Evolutionary conservation across 2,797 vertebrate species (phyloP).

Genomic region (Threskiornis aethiopicus): DNA sequence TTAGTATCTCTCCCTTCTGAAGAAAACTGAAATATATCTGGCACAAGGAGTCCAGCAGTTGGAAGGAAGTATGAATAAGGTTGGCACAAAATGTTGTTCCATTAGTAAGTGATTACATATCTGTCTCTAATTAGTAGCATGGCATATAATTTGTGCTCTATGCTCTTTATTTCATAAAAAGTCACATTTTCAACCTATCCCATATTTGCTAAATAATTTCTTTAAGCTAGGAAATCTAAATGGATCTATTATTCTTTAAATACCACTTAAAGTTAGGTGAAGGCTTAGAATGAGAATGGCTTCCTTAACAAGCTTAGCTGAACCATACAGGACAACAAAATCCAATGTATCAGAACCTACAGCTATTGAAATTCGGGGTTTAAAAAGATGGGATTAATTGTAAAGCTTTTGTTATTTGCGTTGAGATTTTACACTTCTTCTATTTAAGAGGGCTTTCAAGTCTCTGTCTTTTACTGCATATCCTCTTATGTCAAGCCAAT

Average conservation of each 20-base stretch:
- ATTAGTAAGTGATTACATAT: constrained; percentile 33
- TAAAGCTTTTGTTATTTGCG: constrained; percentile 41
- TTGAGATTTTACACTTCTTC: constrained; percentile 13
- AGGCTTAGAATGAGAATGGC: not conserved
- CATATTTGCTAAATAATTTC: constrained; percentile 25
- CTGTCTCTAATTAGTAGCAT: constrained; percentile 47
- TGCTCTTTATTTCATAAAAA: constrained; percentile 16
- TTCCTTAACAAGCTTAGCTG: constrained; percentile 18
- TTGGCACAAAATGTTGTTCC: constrained; percentile 50
- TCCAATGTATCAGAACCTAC: not conserved
- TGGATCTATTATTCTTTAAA: constrained; percentile 10
- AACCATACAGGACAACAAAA: not conserved
- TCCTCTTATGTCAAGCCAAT: constrained; percentile 42
- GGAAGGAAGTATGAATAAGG: constrained; percentile 56
- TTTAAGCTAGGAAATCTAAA: not conserved
- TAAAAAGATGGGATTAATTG: constrained; percentile 46
- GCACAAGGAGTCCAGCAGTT: constrained; percentile 50
- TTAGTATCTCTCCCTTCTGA: constrained; percentile 46
- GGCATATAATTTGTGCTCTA: constrained; percentile 22
- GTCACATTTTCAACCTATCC: not conserved
- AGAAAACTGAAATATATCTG: constrained; percentile 66
- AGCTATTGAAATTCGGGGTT: not conserved
- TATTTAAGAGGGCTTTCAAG: constrained; percentile 18
- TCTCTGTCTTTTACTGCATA: constrained; percentile 11
- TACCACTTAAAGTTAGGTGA: not conserved